Base-by-base conservation (phyloP, 1,140 invertebrate species). In the Penaeus chinensis region DNA sequence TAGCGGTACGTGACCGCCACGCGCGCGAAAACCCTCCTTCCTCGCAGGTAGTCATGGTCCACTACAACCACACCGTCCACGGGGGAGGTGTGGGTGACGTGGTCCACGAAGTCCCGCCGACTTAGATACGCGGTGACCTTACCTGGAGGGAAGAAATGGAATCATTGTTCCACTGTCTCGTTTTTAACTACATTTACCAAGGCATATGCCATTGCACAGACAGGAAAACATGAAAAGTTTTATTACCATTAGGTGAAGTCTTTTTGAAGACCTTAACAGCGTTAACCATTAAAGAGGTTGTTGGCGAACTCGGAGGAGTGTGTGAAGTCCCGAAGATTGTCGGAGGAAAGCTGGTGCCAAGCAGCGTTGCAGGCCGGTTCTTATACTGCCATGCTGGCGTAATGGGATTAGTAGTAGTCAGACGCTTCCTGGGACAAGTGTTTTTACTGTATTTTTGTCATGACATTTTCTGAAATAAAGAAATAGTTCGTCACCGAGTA, bases 71-170 rank as follows among this genome's bases (percentile, higher is more conserved):
- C 94, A 63, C 96, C 97, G 93, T 98, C 96, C 79, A 97, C 96
- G 13, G 96, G 96, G 93, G 97, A 97, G 90, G 95, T 94, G 91
- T 95, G 95, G 92, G 96, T 96, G 91, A 96, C 92, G 93, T 97
- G 96, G 93, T 98, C 97, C 91, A 98, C 95, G 93, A 98, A 98
- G 93, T 98, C 97, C 84, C 97, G 94, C 91, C 97, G 97, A 84
- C 96, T 96, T 90, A 97, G 93, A 92, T 98, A 98, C 90, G 97
- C 96, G 80, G 96, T 97, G 91, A 98, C 94, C 93, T 98, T 98
- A 92, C 94, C 94, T 94, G 88, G 24, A 20, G 37, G 47, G 61
- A 42, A 60, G 42, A 54, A 66, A 27, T 11, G 16, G 19, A 2
- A 63, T 27, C 18, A 27, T 32, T n/a, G 24, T 13, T 13, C 11